Evolutionary conservation across 2,888 invertebrate genomes (phyloP), one percentile per base, ranked within the genome.

Genomic region (Argynnis bischoffii): DNA sequence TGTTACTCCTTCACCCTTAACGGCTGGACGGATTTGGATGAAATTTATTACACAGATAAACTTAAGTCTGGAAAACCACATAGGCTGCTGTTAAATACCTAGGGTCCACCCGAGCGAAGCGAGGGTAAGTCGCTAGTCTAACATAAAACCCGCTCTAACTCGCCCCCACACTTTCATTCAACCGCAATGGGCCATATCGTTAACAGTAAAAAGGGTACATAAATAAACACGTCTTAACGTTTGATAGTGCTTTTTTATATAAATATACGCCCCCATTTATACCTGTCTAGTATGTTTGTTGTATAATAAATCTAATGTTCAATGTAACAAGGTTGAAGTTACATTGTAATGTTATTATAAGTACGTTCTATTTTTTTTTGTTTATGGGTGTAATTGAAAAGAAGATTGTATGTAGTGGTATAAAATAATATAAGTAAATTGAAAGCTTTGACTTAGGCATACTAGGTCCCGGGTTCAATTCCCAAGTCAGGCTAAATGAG

Each of bases 211-310:
- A 77, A 75, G 71, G 74, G 73, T 69, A 74, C 75, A 77, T 77
- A 79, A 78, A 85, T 79, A 83, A 81, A 81, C 81, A 74, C 67
- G 67, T 70, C 69, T 66, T 72, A 69, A 68, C 73, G 70, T 73
- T 74, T 77, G 72, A 75, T 75, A 73, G 72, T 69, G 69, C 65
- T 59, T 72, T 72, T 71, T 72, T 72, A 72, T 73, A 69, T 69
- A 72, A 70, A 72, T 71, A 70, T 70, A 73, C 64, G 53, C 35
- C 47, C 63, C 64, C 55, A 63, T 67, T 59, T 68, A 61, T 66
- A 67, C 63, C 60, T 67, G 66, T 55, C n/a, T 60, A 14, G 57
- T 16, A 21, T 46, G 35, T 11, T 6, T 35, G 61, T 51, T 53
- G 64, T 6, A 67, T 55, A 67, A 56, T 61, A 46, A 21, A 51